phyloP scores from a whole-genome alignment of 2,113 vertebrate species.

The Polyodon spathula region DNA sequence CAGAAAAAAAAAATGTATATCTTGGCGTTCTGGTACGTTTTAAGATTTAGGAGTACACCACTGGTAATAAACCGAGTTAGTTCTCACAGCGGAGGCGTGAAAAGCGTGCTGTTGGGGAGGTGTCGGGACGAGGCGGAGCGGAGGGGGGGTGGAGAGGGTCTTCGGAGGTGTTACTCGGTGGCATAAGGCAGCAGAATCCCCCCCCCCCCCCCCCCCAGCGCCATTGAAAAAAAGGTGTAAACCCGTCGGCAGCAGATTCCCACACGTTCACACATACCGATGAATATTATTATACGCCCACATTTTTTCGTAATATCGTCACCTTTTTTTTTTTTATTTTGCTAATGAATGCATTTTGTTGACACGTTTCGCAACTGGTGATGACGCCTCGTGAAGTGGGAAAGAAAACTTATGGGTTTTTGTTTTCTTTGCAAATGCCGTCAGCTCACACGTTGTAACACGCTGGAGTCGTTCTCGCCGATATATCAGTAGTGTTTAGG shows the following conservation, averaged over 20 bases:
- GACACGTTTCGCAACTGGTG: conserved; percentile 14
- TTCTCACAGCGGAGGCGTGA: too few relatives aligned
- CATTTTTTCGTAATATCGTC: conserved; percentile 11
- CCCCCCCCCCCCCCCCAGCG: too few relatives aligned
- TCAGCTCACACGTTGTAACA: too few relatives aligned
- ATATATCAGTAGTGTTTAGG: too few relatives aligned
- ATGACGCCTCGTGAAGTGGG: too few relatives aligned
- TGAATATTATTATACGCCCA: background rate
- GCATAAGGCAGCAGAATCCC: conserved; percentile 30
- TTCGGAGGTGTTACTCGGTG: conserved; percentile 39
- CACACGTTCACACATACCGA: conserved; percentile 17
- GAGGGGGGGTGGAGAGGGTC: conserved; percentile 30
- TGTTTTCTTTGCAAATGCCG: too few relatives aligned
- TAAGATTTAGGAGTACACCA: too few relatives aligned
- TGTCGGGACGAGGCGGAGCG: conserved; percentile 10
- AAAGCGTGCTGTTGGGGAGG: background rate
- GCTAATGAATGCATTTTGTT: conserved; percentile 25
- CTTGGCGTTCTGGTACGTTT: too few relatives aligned
- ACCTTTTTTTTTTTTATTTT: conserved; percentile 5
- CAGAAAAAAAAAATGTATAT: too few relatives aligned
- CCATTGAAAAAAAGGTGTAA: conserved; percentile 29
- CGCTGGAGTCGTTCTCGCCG: too few relatives aligned
- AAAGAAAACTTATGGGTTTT: too few relatives aligned
- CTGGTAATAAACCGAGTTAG: too few relatives aligned
- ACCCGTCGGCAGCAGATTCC: conserved; percentile 18